Evolutionary conservation across 2,113 vertebrate genomes (phyloP), one percentile per base, ranked within the genome.

Genomic region (Thomomys bottae): DNA sequence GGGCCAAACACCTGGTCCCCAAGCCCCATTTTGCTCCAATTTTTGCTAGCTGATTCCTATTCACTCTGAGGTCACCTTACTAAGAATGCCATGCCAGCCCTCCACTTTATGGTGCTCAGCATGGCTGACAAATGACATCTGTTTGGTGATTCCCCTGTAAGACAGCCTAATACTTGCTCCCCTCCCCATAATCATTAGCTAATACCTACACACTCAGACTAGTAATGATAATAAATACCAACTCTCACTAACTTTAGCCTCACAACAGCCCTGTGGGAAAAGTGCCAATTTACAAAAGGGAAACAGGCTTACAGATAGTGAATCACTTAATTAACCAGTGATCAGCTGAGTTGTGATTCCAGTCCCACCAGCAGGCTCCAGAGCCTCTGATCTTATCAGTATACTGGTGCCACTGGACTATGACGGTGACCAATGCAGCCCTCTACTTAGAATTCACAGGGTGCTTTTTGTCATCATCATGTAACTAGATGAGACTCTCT

Each of bases 371-470:
- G 21, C 40, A 67, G 84, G 77, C 28, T n/a, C 61, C 57, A 66
- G n/a, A 20, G 14, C 40, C 17, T 70, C 28, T 86, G 76, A 66
- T 17, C 59, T 26, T 80, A 89, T 14, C 63, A 34, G 26, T 26
- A 8, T 1, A 10, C 57, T 45, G 30, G 61, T 34, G 30, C 66
- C 10, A 2, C 0, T 0, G 38, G 59, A n/a, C 2, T 30, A 34
- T 49, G 42, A 14, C 8, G 5, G 2, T 8, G 32, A 42, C 21
- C 42, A n/a, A n/a, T 15, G 30, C 0, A 23, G 68, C 45, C 54
- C 71, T 1, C 6, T 32, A 64, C 28, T 40, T 2, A 36, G 72
- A 11, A 34, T 14, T 71, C 38, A 9, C 23, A 80, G 54, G 18
- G 17, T 38, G 40, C 67, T 38, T 84, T 49, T 15, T 5, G 23